phyloP scores from a whole-genome alignment of 2,888 invertebrate genomes.

The Harpagoxenus sublaevis region DNA sequence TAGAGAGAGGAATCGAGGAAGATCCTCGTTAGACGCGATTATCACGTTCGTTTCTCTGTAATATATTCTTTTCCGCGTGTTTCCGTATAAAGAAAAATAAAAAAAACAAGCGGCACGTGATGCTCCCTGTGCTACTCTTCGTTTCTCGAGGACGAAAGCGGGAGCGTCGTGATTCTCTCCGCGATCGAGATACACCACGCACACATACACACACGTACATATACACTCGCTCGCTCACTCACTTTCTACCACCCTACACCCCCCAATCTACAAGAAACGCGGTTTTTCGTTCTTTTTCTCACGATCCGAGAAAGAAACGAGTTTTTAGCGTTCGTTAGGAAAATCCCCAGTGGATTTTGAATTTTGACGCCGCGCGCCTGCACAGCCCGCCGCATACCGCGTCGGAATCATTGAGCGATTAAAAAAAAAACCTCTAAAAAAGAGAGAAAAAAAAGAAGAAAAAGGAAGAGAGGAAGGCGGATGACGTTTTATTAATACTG shows the following conservation, averaged over 20 bases:
- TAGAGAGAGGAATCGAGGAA: neutral
- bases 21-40: neutral
- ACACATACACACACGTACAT: neutral
- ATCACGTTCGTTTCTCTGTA: neutral
- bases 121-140: neutral
- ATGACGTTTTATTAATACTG: constrained; percentile 83
- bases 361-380: constrained; percentile 68
- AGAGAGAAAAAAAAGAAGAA: constrained; percentile 58
- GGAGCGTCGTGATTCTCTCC: constrained; percentile 19
- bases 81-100: neutral
- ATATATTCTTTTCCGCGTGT: neutral
- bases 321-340: neutral
- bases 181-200: neutral
- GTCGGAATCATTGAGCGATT: constrained; percentile 81
- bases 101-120: neutral
- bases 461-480: constrained; percentile 52
- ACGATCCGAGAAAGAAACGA: neutral
- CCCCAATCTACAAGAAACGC: neutral
- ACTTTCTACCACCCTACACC: neutral
- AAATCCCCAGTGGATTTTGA: neutral
- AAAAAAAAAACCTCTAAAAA: constrained; percentile 75
- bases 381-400: constrained; percentile 79
- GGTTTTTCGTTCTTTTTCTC: neutral
- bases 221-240: neutral
- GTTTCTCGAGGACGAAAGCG: neutral